Evolutionary conservation across 2,797 vertebrate genomes (phyloP).

Genomic region (Oreortyx pictus): DNA sequence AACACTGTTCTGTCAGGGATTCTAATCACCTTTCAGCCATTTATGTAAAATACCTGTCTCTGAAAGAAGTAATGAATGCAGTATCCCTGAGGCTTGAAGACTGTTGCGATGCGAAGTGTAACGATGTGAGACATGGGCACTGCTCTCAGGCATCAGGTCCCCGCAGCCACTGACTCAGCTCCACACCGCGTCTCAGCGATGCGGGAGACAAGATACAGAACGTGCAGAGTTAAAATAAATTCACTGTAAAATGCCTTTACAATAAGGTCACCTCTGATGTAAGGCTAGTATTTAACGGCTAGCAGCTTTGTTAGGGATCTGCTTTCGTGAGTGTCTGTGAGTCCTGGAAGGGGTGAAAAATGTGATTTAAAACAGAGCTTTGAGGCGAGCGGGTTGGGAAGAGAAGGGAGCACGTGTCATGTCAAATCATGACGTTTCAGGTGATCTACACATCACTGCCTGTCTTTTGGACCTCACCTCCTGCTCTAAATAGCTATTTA

Average conservation of each 20-base stretch:
- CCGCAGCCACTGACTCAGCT: not conserved
- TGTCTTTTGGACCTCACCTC: conserved; percentile 15
- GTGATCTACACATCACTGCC: conserved; percentile 46
- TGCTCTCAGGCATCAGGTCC: conserved; percentile 6
- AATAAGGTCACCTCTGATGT: conserved; percentile 61
- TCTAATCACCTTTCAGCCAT: conserved; percentile 66
- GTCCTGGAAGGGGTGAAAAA: conserved; percentile 44
- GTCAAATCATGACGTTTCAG: not conserved
- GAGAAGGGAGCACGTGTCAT: conserved; percentile 23
- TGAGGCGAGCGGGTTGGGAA: conserved; percentile 46
- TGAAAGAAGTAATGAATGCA: conserved; percentile 57
- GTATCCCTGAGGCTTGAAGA: conserved; percentile 51
- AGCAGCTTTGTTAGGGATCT: conserved; percentile 60
- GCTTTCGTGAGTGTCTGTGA: not conserved
- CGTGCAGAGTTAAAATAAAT: conserved; percentile 43
- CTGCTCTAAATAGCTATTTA: conserved; percentile 53
- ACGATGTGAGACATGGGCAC: conserved; percentile 32
- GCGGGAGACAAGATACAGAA: not conserved
- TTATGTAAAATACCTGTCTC: conserved; percentile 69
- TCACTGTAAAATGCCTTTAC: not conserved
- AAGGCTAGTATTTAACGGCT: conserved; percentile 39
- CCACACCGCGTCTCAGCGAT: not conserved
- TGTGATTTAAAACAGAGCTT: conserved; percentile 49
- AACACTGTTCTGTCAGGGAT: conserved; percentile 50
- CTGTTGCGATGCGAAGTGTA: conserved; percentile 57